These are phyloP conservation scores for Amphibalanus amphitrite DNA, from an alignment of 1,140 invertebrate species.

Conservation along the genomic window DNA sequence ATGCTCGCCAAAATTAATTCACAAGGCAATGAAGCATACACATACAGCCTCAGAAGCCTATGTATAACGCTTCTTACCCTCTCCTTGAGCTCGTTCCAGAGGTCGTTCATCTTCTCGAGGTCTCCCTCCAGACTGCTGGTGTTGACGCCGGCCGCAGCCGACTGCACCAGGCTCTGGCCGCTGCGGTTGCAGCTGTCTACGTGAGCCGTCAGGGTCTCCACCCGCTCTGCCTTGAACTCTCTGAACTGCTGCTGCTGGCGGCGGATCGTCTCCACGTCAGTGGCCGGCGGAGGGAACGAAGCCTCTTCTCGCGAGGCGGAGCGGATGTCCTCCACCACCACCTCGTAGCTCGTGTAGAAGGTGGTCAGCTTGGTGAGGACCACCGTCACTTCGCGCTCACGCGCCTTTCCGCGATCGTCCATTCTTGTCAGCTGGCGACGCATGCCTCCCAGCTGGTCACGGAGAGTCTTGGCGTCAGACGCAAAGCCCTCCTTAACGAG, in stretches of 20 bases:
- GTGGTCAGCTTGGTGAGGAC: slow-evolving; percentile 56
- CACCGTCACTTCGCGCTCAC: slow-evolving; percentile 55
- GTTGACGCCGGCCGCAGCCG: slow-evolving; percentile 65
- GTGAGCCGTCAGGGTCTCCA: slow-evolving; percentile 62
- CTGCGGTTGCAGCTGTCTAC: slow-evolving; percentile 59
- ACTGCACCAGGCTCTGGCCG: slow-evolving; percentile 70
- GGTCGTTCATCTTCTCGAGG: slow-evolving; percentile 75
- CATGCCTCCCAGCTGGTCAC: slow-evolving; percentile 61
- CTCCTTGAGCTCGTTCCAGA: slow-evolving; percentile 81
- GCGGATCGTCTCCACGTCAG: slow-evolving; percentile 75
- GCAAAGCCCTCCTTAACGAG: slow-evolving; percentile 35
- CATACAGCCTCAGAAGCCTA: too few relatives aligned
- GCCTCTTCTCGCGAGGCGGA: slow-evolving; percentile 33
- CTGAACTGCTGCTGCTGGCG: slow-evolving; percentile 80
- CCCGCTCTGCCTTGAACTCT: slow-evolving; percentile 41
- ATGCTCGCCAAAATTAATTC: too few relatives aligned
- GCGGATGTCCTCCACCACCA: slow-evolving; percentile 55
- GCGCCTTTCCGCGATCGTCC: slow-evolving; percentile 51
- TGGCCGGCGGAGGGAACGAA: slow-evolving; percentile 60
- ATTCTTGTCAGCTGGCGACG: slow-evolving; percentile 56
- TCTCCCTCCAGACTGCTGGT: slow-evolving; percentile 70
- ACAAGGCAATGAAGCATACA: too few relatives aligned
- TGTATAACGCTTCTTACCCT: too few relatives aligned
- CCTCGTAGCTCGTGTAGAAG: slow-evolving; percentile 59
- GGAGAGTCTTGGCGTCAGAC: slow-evolving; percentile 54